Evolutionary conservation across 2,888 invertebrate genomes (phyloP).

Genomic region (Erebia epiphron): DNA sequence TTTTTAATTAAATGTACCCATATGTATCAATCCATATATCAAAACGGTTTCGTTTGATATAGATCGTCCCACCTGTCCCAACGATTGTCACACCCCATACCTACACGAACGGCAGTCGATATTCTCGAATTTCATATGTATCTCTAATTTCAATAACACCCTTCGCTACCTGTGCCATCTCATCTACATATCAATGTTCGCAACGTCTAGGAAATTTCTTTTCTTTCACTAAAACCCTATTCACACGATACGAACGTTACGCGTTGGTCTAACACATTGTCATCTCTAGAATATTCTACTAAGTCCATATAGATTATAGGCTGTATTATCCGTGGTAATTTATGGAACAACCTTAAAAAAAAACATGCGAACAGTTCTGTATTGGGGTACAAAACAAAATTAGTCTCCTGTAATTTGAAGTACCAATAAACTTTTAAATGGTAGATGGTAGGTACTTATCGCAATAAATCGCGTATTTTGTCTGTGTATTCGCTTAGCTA

Average conservation of each 20-base stretch:
- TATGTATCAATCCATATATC: not conserved
- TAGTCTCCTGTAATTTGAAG: too few species aligned
- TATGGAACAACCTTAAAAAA: too few species aligned
- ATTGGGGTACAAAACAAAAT: too few species aligned
- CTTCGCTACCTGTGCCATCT: constrained; percentile 76
- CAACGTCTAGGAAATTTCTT: constrained; percentile 75
- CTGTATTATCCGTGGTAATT: too few species aligned
- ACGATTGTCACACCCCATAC: constrained; percentile 38
- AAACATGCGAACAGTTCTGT: too few species aligned
- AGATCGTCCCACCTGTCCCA: constrained; percentile 38
- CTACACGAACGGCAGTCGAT: constrained; percentile 37
- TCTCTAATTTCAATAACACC: constrained; percentile 81
- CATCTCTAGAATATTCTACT: not conserved
- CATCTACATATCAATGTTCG: constrained; percentile 81
- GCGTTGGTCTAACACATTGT: not conserved
- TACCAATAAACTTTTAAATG: not conserved
- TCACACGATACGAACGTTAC: constrained; percentile 10
- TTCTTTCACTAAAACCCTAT: constrained; percentile 60
- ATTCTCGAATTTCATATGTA: constrained; percentile 69
- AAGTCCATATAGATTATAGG: too few species aligned
- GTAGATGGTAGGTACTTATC: too few species aligned
- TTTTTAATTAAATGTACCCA: not conserved
- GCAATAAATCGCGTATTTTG: too few species aligned
- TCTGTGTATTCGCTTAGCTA: too few species aligned
- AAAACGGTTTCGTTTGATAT: constrained; percentile 12